Evolutionary conservation across 2,888 invertebrate genomes (phyloP), one percentile per base, ranked within the genome.

Genomic region (Lasioglossum zephyrum): DNA sequence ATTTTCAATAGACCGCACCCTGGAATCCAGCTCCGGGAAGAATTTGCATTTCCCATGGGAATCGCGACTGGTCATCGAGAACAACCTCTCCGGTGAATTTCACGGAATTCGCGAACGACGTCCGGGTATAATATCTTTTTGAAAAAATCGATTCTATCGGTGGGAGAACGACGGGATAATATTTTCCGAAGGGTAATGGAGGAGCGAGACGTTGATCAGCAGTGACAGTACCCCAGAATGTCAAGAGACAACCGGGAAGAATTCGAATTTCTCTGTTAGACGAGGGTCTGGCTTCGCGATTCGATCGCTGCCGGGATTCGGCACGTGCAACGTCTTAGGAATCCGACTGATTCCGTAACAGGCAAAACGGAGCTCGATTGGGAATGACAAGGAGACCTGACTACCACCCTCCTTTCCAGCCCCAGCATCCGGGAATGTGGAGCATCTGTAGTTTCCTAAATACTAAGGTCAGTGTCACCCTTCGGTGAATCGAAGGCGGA

Each of bases 341-440:
- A 95, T 95, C 90, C 92, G 91, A 90, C 92, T 91, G 93, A 93
- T 94, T 93, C 88, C 91, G 72, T 80, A 90, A 90, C 87, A 85
- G 93, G 92, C 93, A 92, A 94, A 94, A 93, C 94, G 91, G 94
- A 94, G 94, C 94, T 93, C 94, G 93, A 95, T 95, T 93, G 94
- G 91, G 92, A 94, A 93, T 92, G 93, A 93, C 93, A 92, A 91
- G 93, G 87, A 87, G 89, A 87, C 82, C 87, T 66, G 88, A 77
- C 81, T 70, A 70, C 79, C 84, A 73, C 78, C 84, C 77, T 60
- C 88, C 75, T 26, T 63, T 5, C 31, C 31, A 78, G n/a, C 83
- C 85, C 87, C 85, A 86, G 86, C 81, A 90, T 89, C 86, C 73
- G 90, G 90, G 94, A 95, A 95, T 95, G 90, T 91, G 84, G 91